phyloP scores from a whole-genome alignment of 2,113 vertebrate genomes.

The Silurus glanis region DNA sequence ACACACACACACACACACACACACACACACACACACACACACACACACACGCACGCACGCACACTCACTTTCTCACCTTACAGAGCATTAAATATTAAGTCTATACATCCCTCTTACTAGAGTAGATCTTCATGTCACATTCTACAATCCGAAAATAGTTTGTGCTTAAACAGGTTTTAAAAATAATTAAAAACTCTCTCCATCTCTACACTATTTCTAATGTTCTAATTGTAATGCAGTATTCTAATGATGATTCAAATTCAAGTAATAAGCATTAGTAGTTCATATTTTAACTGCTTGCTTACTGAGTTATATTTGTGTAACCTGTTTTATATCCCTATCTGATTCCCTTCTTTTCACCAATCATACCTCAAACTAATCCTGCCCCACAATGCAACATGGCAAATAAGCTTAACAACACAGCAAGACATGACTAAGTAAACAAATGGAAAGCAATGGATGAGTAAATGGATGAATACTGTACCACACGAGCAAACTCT shows the following conservation, averaged over 20 bases:
- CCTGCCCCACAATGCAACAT: not conserved
- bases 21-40: not conserved
- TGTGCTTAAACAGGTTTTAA: not conserved
- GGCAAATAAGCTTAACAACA: not conserved
- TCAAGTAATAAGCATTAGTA: not conserved
- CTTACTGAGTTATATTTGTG: not conserved
- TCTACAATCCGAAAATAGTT: not conserved
- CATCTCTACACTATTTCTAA: not conserved
- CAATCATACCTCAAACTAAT: too few species aligned
- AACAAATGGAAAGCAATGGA: not conserved
- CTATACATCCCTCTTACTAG: not conserved
- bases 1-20: not conserved
- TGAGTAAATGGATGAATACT: constrained; percentile 60
- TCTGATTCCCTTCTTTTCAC: not conserved
- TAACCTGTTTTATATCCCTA: not conserved
- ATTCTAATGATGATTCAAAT: not conserved
- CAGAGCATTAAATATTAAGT: constrained; percentile 25
- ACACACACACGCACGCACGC: not conserved
- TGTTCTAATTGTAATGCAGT: not conserved
- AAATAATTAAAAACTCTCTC: not conserved
- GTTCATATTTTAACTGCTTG: not conserved
- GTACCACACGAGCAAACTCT: constrained; percentile 77
- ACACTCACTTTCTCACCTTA: not conserved
- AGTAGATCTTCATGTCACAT: not conserved
- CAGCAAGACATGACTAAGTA: not conserved